These are phyloP conservation scores for Zaprionus camerounensis DNA, from an alignment of 1,140 invertebrate genomes.

Conservation along the genomic window DNA sequence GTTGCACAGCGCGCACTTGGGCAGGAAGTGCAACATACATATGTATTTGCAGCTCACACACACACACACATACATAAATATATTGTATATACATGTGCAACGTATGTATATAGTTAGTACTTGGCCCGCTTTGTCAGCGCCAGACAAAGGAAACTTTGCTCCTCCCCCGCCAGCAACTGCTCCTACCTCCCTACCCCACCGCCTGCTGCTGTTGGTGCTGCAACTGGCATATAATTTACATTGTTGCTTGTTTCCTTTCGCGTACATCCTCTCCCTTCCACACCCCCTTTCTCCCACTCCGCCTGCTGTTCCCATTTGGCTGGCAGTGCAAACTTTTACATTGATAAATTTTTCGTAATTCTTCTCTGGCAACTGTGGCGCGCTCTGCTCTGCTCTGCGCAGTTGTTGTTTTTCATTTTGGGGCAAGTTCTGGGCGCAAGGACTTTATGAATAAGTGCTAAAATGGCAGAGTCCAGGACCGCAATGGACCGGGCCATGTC, in stretches of 20 bases:
- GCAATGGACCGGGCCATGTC: constrained; percentile 84
- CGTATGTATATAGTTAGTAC: constrained; percentile 1
- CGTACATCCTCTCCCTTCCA: constrained; percentile 8
- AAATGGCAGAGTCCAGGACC: constrained; percentile 84
- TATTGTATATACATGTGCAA: neutral
- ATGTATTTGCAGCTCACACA: neutral
- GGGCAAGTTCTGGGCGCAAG: constrained; percentile 65
- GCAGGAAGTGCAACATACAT: constrained; percentile 36
- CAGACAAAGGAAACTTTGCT: constrained; percentile 35
- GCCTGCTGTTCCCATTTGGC: constrained; percentile 28
- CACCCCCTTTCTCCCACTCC: neutral
- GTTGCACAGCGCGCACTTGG: constrained; percentile 26
- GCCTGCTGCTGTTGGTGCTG: neutral
- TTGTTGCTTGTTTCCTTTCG: constrained; percentile 75
- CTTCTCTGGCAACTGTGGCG: constrained; percentile 50
- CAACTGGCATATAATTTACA: constrained; percentile 81
- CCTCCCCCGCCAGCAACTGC: neutral
- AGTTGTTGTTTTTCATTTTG: constrained; percentile 54
- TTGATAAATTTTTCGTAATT: constrained; percentile 83
- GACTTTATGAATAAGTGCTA: constrained; percentile 84
- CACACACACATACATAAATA: constrained; percentile 1
- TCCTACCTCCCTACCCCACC: neutral
- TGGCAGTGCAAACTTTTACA: constrained; percentile 66
- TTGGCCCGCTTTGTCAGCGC: constrained; percentile 10
- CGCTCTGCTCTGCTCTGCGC: constrained; percentile 29